Percentiles rank a stretch among this genome's conserved stretches.
phyloP scores from a whole-genome alignment of 1,140 invertebrate genomes.

The Homarus americanus region DNA sequence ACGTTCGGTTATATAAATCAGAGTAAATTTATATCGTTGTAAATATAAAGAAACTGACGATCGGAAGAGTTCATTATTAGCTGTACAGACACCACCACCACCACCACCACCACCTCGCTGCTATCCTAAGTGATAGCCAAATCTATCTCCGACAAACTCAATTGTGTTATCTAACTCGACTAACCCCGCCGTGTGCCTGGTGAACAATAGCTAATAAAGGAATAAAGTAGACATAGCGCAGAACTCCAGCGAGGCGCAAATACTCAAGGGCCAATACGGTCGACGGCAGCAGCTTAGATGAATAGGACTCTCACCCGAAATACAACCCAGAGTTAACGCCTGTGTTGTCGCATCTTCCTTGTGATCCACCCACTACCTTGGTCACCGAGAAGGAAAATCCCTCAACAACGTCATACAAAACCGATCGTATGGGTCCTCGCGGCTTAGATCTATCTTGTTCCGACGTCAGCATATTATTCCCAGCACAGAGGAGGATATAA shows the following conservation, averaged over 20 bases:
- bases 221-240: not conserved
- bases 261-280: not conserved
- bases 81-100: not conserved
- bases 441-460: not conserved
- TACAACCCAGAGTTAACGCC: slow-evolving; percentile 1
- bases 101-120: not conserved
- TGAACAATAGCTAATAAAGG: slow-evolving; percentile 31
- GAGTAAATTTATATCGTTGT: too few relatives aligned
- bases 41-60: too few relatives aligned
- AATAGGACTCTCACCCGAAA: slow-evolving; percentile 15
- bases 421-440: not conserved
- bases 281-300: not conserved
- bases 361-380: not conserved
- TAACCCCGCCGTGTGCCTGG: slow-evolving; percentile 20
- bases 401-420: not conserved
- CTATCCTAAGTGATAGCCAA: not conserved
- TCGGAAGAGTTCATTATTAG: too few relatives aligned
- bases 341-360: not conserved
- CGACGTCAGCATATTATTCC: slow-evolving; percentile 28
- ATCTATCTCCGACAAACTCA: not conserved
- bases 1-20: too few relatives aligned
- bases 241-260: not conserved
- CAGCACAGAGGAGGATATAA: slow-evolving; percentile 22
- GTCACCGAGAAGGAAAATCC: slow-evolving; percentile 1
- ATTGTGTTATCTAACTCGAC: slow-evolving; percentile 12